phyloP scores from a whole-genome alignment of 2,888 invertebrate species.

The Rhodophaea formosa region DNA sequence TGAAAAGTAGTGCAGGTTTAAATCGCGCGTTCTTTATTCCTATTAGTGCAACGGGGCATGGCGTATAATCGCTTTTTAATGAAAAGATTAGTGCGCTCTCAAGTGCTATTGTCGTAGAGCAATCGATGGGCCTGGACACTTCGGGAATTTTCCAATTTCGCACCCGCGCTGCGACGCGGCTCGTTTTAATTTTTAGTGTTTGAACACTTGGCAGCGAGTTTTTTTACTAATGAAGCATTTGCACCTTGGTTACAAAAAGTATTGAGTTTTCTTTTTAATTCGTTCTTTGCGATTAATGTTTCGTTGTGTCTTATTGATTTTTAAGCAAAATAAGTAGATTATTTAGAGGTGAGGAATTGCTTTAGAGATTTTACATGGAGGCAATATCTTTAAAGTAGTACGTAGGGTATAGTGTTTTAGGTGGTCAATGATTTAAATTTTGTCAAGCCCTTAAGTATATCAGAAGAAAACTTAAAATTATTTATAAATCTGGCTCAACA shows the following conservation, averaged over 20 bases:
- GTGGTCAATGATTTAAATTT: too few relatives aligned
- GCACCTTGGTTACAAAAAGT: not conserved
- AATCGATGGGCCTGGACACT: slow-evolving; percentile 69
- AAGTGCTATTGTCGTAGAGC: slow-evolving; percentile 54
- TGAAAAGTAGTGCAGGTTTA: slow-evolving; percentile 27
- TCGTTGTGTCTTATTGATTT: not conserved
- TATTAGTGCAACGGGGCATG: slow-evolving; percentile 74
- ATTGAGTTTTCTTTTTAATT: not conserved
- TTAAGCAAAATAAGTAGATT: not conserved
- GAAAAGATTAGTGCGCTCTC: slow-evolving; percentile 76
- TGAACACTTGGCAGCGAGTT: not conserved
- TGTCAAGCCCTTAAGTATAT: too few relatives aligned
- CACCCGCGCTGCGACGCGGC: slow-evolving; percentile 47
- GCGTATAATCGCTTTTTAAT: slow-evolving; percentile 80
- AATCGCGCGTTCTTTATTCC: slow-evolving; percentile 58
- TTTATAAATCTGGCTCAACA: too few relatives aligned
- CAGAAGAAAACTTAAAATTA: too few relatives aligned
- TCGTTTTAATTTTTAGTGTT: slow-evolving; percentile 21
- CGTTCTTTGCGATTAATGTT: not conserved
- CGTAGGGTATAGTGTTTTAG: too few relatives aligned
- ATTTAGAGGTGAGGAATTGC: too few relatives aligned
- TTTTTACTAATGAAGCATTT: not conserved
- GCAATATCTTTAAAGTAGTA: too few relatives aligned
- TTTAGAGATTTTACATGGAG: too few relatives aligned
- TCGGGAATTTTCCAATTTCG: slow-evolving; percentile 74